phyloP scores from a whole-genome alignment of 2,888 invertebrate species.

The Corbicula japonica region DNA sequence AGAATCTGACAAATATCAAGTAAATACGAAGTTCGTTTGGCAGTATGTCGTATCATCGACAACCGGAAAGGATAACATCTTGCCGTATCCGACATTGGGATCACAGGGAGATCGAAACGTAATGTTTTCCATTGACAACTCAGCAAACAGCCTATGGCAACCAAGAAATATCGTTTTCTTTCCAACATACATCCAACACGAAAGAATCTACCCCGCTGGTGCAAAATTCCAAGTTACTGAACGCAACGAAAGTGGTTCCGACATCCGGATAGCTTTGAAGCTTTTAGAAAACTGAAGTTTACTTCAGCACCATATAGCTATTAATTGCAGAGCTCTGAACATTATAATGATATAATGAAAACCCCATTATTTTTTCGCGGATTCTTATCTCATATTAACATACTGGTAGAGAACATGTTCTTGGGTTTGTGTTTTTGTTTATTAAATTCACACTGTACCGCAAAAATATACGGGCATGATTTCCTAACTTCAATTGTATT shows the following conservation, averaged over 20 bases:
- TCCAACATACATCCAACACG: slow-evolving; percentile 38
- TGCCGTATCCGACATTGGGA: slow-evolving; percentile 40
- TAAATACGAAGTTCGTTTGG: slow-evolving; percentile 44
- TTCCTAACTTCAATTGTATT: too few relatives aligned
- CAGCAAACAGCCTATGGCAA: slow-evolving; percentile 24
- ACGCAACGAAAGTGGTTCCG: neutral
- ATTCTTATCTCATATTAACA: too few relatives aligned
- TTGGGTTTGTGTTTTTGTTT: too few relatives aligned
- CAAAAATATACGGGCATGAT: too few relatives aligned
- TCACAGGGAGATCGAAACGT: slow-evolving; percentile 23
- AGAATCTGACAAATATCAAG: slow-evolving; percentile 33
- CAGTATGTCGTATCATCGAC: slow-evolving; percentile 51
- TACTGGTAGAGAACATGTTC: too few relatives aligned
- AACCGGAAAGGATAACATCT: slow-evolving; percentile 12
- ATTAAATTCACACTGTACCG: too few relatives aligned
- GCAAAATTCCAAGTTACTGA: slow-evolving; percentile 33
- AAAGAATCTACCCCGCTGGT: slow-evolving; percentile 59
- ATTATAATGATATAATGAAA: too few relatives aligned
- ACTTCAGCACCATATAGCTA: too few relatives aligned
- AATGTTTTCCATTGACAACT: slow-evolving; percentile 47
- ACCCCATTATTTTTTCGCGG: too few relatives aligned
- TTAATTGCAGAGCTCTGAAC: too few relatives aligned
- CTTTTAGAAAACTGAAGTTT: slow-evolving; percentile 28
- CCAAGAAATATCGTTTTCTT: slow-evolving; percentile 45
- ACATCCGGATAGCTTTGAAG: slow-evolving; percentile 24